A percentile compares a stretch with the other conserved stretches of the same genome.
phyloP scores from a whole-genome alignment of 37 sponge, comb jelly and placozoan species.

The Beroe ovata region DNA sequence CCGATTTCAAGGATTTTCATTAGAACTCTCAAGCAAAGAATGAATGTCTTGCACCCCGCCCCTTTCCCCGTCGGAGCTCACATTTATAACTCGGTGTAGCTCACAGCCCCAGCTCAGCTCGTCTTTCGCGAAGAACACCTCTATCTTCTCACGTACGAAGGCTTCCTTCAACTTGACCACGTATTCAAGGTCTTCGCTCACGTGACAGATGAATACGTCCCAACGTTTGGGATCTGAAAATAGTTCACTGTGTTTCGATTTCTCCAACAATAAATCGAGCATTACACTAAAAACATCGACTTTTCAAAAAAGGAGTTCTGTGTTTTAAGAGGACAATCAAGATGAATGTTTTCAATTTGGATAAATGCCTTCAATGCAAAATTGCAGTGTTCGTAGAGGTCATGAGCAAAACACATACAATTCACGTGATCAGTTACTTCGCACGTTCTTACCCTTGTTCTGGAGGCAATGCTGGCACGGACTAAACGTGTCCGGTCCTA shows the following conservation, averaged over 20 bases:
- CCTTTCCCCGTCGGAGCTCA: no score
- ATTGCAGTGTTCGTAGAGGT: no score
- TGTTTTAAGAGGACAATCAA: not conserved
- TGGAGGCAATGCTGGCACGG: slow-evolving; percentile 56
- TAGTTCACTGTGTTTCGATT: not conserved
- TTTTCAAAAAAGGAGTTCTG: no score
- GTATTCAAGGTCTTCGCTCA: slow-evolving; percentile 44
- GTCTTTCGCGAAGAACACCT: slow-evolving; percentile 62
- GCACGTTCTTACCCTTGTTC: slow-evolving; percentile 55
- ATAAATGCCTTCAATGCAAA: no score
- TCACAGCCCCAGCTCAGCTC: slow-evolving; percentile 64
- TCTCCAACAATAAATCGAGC: not conserved
- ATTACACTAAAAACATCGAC: no score
- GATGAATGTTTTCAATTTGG: no score
- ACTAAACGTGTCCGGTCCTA: slow-evolving; percentile 18
- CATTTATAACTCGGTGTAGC: slow-evolving; percentile 56
- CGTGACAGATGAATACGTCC: slow-evolving; percentile 64
- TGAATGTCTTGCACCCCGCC: no score
- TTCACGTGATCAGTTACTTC: no score
- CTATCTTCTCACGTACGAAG: slow-evolving; percentile 50
- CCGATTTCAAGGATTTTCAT: no score
- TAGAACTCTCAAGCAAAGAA: no score
- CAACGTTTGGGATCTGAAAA: slow-evolving; percentile 45
- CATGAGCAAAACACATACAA: no score
- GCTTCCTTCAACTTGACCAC: slow-evolving; percentile 41